These are phyloP conservation scores for Mionectes macconnelli DNA, from an alignment of 2,113 vertebrate genomes.

Conservation along the genomic window DNA sequence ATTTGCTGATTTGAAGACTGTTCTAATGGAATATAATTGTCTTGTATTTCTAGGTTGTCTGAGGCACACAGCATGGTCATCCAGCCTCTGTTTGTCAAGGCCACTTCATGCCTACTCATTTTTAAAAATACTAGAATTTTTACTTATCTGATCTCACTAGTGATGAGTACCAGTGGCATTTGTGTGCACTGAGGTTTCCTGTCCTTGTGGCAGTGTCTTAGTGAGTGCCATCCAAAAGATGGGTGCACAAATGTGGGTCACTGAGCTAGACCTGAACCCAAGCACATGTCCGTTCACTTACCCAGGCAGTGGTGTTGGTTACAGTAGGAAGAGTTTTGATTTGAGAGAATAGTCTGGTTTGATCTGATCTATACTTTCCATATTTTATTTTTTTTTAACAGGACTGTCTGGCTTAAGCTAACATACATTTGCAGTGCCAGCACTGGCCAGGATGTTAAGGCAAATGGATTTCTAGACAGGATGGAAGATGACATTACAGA, in stretches of 20 bases:
- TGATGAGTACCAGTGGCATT: background rate
- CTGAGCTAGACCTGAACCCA: background rate
- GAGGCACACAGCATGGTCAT: background rate
- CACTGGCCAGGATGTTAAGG: background rate
- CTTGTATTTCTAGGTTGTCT: background rate
- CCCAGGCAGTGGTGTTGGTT: background rate
- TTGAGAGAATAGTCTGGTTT: background rate
- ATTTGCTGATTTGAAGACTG: background rate
- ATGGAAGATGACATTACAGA: background rate
- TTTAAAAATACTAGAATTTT: background rate
- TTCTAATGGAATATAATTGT: background rate
- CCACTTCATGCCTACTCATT: background rate
- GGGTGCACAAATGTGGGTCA: background rate
- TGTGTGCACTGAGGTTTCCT: background rate
- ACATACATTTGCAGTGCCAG: background rate
- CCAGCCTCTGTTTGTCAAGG: background rate
- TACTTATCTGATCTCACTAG: background rate
- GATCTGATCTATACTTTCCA: background rate
- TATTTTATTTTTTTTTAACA: background rate
- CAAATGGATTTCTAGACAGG: background rate
- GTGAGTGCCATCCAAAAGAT: background rate
- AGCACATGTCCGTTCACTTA: background rate
- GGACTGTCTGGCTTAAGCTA: constrained; percentile 32
- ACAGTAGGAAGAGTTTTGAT: background rate
- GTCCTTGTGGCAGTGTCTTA: background rate